Evolutionary conservation across 2,797 vertebrate species (phyloP).

Genomic region (Chrysocyon brachyurus): DNA sequence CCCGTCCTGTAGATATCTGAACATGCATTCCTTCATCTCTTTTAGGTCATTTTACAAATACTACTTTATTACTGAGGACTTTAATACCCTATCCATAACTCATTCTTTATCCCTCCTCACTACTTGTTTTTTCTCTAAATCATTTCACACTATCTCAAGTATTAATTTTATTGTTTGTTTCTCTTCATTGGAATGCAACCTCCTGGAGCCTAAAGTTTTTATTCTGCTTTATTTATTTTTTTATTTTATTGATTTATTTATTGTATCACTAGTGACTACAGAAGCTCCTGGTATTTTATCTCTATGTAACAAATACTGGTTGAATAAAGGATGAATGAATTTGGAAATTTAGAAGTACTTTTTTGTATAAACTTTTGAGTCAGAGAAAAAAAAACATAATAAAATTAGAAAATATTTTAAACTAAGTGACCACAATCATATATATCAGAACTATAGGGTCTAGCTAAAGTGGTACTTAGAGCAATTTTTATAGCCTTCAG

Average conservation of each 20-base stretch:
- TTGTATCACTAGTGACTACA: not conserved
- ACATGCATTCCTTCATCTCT: not conserved
- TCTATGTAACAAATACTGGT: not conserved
- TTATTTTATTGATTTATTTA: not conserved
- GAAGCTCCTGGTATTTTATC: not conserved
- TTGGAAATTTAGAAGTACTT: constrained; percentile 21
- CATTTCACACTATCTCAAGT: constrained; percentile 38
- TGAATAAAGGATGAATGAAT: constrained; percentile 45
- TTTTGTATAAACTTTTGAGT: not conserved
- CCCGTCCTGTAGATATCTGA: not conserved
- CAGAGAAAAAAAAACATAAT: constrained; percentile 15
- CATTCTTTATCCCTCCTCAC: not conserved
- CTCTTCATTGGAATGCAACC: not conserved
- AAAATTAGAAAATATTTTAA: constrained; percentile 49
- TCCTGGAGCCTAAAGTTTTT: not conserved
- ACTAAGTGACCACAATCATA: constrained; percentile 10
- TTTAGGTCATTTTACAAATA: constrained; percentile 41
- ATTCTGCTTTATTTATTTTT: constrained; percentile 28
- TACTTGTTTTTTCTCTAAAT: constrained; percentile 21
- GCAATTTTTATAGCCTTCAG: not conserved
- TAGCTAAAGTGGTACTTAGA: constrained; percentile 43
- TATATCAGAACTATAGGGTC: not conserved
- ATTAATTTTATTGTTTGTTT: constrained; percentile 6
- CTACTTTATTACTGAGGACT: not conserved
- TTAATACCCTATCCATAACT: not conserved